Evolutionary conservation across 2,888 invertebrate genomes (phyloP).

Genomic region (Ctena decussata): DNA sequence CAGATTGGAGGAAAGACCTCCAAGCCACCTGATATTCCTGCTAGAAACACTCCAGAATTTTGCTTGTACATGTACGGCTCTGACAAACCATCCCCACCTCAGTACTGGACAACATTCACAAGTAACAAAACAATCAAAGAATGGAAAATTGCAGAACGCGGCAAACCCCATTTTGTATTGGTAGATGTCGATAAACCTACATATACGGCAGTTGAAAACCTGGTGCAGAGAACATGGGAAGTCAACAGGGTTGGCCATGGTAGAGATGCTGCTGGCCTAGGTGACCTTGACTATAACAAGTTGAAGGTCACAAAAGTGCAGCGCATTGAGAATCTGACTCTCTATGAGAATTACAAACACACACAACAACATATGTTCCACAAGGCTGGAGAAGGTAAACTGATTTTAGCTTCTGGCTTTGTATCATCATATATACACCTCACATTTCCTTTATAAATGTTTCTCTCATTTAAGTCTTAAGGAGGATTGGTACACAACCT

Average conservation of each 20-base stretch:
- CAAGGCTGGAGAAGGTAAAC: constrained; percentile 58
- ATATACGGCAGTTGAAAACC: constrained; percentile 53
- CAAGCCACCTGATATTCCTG: constrained; percentile 25
- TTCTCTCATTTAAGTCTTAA: too few species aligned
- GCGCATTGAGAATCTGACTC: constrained; percentile 73
- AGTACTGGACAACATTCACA: constrained; percentile 65
- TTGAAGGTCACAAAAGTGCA: constrained; percentile 72
- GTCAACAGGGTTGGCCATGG: constrained; percentile 67
- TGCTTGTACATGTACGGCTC: constrained; percentile 54
- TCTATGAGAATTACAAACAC: constrained; percentile 70
- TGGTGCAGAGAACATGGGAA: constrained; percentile 70
- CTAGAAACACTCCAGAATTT: constrained; percentile 61
- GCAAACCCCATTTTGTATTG: constrained; percentile 16
- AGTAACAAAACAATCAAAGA: constrained; percentile 50
- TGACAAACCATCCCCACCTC: constrained; percentile 52
- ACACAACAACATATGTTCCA: constrained; percentile 65
- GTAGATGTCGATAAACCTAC: constrained; percentile 56
- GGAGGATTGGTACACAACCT: too few species aligned
- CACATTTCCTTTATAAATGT: too few species aligned
- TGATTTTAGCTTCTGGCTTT: too few species aligned
- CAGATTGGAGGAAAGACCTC: not conserved
- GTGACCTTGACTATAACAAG: constrained; percentile 32
- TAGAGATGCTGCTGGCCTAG: constrained; percentile 68
- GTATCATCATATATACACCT: too few species aligned
- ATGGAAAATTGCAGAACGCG: constrained; percentile 50